A percentile compares a stretch with the other conserved stretches of the same genome.
phyloP scores from a whole-genome alignment of 2,888 invertebrate species.

The Latrodectus elegans region DNA sequence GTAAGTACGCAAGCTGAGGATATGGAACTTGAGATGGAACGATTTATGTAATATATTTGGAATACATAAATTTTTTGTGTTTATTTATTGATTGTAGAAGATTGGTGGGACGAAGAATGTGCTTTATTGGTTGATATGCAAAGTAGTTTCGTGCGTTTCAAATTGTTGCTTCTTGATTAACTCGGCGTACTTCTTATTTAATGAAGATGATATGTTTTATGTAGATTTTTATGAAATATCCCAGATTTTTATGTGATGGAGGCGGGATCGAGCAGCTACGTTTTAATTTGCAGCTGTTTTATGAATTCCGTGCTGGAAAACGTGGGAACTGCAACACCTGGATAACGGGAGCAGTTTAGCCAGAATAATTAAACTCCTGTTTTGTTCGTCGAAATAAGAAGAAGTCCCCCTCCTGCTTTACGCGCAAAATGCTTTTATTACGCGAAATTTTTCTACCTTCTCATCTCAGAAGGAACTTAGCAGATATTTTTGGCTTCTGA shows the following conservation, averaged over 20 bases:
- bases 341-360: slow-evolving; percentile 49
- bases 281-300: slow-evolving; percentile 69
- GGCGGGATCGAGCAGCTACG: slow-evolving; percentile 29
- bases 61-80: too few relatives aligned
- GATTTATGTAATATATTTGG: too few relatives aligned
- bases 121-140: slow-evolving; percentile 29
- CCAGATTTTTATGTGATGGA: slow-evolving; percentile 59
- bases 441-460: slow-evolving; percentile 64
- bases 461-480: slow-evolving; percentile 60
- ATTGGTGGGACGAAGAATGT: not conserved
- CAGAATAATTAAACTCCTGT: slow-evolving; percentile 68
- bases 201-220: slow-evolving; percentile 68
- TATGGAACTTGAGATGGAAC: too few relatives aligned
- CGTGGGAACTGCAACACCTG: slow-evolving; percentile 66
- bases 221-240: slow-evolving; percentile 66
- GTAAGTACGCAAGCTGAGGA: too few relatives aligned
- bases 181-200: slow-evolving; percentile 55
- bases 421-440: slow-evolving; percentile 69
- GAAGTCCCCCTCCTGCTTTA: slow-evolving; percentile 29
- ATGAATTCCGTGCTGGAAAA: slow-evolving; percentile 68
- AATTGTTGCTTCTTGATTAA: slow-evolving; percentile 67
- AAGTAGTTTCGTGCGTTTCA: slow-evolving; percentile 53
- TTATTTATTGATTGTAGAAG: too few relatives aligned
- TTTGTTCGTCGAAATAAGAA: slow-evolving; percentile 63
- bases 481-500: slow-evolving; percentile 70